Evolutionary conservation across 2,797 vertebrate genomes (phyloP).

Genomic region (Eulemur albifrons): DNA sequence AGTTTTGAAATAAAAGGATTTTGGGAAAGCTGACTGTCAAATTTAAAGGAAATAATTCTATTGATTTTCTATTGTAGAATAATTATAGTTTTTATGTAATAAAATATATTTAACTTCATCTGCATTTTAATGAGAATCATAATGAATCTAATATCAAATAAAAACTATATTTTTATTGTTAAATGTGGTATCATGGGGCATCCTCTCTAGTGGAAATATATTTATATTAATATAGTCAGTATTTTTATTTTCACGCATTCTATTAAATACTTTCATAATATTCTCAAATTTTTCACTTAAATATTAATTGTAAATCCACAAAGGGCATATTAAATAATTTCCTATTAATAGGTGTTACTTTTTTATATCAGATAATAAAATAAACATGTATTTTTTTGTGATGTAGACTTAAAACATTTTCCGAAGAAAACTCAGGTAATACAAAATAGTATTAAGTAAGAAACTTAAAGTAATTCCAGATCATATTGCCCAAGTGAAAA

Average conservation of each 20-base stretch:
- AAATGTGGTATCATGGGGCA: neutral
- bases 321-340: neutral
- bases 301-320: neutral
- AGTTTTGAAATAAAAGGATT: neutral
- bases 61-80: neutral
- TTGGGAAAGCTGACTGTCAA: neutral
- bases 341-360: neutral
- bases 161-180: neutral
- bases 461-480: neutral
- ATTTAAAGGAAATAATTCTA: neutral
- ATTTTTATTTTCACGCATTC: neutral
- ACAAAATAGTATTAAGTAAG: neutral
- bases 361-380: neutral
- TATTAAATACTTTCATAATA: neutral
- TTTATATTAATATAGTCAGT: neutral
- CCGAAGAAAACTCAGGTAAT: neutral
- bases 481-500: neutral
- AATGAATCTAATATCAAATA: neutral
- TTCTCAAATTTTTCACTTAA: neutral
- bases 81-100: neutral
- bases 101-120: neutral
- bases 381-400: neutral
- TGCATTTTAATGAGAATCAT: neutral
- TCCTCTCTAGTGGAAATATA: neutral
- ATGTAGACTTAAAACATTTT: neutral